phyloP scores from a whole-genome alignment of 2,113 vertebrate species.

The Nothocercus nigrocapillus region DNA sequence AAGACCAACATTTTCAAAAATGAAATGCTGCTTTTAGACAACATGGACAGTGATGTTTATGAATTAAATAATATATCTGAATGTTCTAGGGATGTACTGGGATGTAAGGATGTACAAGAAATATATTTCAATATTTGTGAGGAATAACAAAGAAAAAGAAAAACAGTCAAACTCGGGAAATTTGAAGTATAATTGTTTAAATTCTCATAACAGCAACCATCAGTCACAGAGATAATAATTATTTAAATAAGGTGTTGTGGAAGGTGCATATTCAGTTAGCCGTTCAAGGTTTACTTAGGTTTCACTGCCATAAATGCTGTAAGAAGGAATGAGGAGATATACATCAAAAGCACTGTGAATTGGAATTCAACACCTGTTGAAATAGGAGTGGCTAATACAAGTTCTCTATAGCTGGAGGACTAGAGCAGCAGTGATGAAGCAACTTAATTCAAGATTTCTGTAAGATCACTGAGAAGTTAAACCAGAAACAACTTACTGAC shows the following conservation, averaged over 20 bases:
- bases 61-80: background rate
- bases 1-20: background rate
- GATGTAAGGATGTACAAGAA: background rate
- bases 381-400: background rate
- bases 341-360: background rate
- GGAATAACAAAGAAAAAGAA: background rate
- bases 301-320: background rate
- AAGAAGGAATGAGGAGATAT: background rate
- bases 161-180: background rate
- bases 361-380: background rate
- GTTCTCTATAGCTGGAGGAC: background rate
- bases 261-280: background rate
- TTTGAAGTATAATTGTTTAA: background rate
- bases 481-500: background rate
- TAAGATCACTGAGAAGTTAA: background rate
- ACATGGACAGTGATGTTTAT: background rate
- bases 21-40: background rate
- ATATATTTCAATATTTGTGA: background rate
- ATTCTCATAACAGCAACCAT: background rate
- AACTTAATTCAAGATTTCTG: slow-evolving; percentile 6
- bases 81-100: background rate
- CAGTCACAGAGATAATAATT: background rate
- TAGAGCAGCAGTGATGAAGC: background rate
- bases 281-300: background rate
- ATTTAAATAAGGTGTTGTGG: background rate